Percentiles rank a stretch among this genome's conserved stretches.
phyloP scores from a whole-genome alignment of 2,797 vertebrate genomes.

The Parotocinclus haroldoi region DNA sequence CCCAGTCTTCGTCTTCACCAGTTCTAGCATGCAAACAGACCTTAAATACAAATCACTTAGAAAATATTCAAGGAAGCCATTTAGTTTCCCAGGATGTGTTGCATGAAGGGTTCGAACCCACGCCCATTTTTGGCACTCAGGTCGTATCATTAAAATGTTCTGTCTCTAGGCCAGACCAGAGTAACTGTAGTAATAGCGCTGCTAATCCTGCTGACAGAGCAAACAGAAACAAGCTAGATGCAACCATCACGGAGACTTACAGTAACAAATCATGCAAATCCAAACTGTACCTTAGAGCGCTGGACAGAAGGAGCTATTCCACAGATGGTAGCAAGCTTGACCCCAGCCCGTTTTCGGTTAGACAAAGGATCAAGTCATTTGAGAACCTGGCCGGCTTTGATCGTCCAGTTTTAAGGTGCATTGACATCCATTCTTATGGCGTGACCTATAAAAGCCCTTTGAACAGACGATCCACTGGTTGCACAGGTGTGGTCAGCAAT shows the following conservation, averaged over 20 bases:
- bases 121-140: constrained; percentile 20
- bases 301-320: constrained; percentile 71
- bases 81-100: neutral
- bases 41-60: constrained; percentile 29
- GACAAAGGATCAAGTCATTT: constrained; percentile 92
- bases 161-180: constrained; percentile 20
- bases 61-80: constrained; percentile 6
- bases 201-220: constrained; percentile 26
- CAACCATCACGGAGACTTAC: constrained; percentile 34
- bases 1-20: constrained; percentile 54
- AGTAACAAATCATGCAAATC: constrained; percentile 48
- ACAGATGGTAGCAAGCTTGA: constrained; percentile 73
- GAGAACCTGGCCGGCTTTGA: constrained; percentile 90
- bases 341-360: constrained; percentile 85
- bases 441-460: constrained; percentile 70
- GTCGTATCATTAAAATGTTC: constrained; percentile 23
- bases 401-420: constrained; percentile 69
- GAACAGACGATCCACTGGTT: constrained; percentile 75
- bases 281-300: constrained; percentile 57
- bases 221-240: constrained; percentile 16
- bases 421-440: constrained; percentile 69
- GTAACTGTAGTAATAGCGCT: constrained; percentile 25
- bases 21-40: constrained; percentile 44
- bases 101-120: constrained; percentile 21
- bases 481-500: constrained; percentile 55